These are phyloP conservation scores for Nymphalis c-album DNA, from an alignment of 2,888 invertebrate genomes.

Conservation along the genomic window DNA sequence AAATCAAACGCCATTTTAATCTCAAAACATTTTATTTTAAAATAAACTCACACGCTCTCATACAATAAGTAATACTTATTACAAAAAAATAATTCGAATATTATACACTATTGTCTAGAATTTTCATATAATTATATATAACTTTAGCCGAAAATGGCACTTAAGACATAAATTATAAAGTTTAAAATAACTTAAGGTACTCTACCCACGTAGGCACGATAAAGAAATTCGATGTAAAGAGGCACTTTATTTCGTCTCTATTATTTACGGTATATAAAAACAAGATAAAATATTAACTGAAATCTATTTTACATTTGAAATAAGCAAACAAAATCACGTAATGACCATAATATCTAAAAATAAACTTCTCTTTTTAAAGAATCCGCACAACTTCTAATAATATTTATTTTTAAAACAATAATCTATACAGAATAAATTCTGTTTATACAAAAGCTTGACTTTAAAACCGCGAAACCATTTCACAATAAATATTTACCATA, in stretches of 20 bases:
- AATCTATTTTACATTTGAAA: not conserved
- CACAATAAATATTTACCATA: conserved; percentile 3
- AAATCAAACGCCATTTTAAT: conserved; percentile 43
- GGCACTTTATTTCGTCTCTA: conserved; percentile 27
- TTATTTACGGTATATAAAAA: conserved; percentile 5
- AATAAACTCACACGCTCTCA: conserved; percentile 66
- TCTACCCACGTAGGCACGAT: conserved; percentile 5
- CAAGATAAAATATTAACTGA: not conserved
- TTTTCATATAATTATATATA: conserved; percentile 50
- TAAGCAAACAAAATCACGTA: not conserved
- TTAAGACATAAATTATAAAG: conserved; percentile 45
- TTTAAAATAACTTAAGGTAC: conserved; percentile 34
- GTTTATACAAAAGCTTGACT: not conserved
- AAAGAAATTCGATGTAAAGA: conserved; percentile 37
- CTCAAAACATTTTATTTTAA: conserved; percentile 69
- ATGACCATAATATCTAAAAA: not conserved
- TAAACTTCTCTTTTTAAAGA: not conserved
- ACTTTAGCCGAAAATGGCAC: conserved; percentile 66
- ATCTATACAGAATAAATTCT: not conserved
- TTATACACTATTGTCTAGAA: conserved; percentile 46
- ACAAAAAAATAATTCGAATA: conserved; percentile 52
- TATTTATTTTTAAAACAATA: not conserved
- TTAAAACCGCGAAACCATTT: not conserved
- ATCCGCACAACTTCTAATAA: not conserved
- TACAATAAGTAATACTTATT: conserved; percentile 75